Percentiles rank a stretch among this genome's conserved stretches.
Evolutionary conservation across 2,797 vertebrate species (phyloP).

Genomic region (Staurois parvus): DNA sequence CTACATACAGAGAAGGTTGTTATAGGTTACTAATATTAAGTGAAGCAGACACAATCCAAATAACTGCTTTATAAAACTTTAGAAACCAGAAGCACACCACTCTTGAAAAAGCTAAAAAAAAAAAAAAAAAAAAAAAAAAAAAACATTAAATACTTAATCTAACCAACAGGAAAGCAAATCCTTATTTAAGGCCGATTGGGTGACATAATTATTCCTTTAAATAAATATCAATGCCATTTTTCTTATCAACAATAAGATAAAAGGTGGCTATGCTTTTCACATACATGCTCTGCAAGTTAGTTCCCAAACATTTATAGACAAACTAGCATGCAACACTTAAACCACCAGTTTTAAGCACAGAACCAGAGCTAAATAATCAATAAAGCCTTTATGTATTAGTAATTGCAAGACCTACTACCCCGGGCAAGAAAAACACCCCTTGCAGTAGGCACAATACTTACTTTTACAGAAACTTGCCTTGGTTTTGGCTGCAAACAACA

Average conservation of each 20-base stretch:
- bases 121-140: too few relatives aligned
- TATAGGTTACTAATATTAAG: not conserved
- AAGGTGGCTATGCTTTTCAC: not conserved
- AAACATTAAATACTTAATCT: not conserved
- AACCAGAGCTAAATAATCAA: not conserved
- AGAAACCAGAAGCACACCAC: too few relatives aligned
- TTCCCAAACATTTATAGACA: not conserved
- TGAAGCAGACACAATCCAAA: not conserved
- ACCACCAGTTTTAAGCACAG: not conserved
- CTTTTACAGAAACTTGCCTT: conserved; percentile 59
- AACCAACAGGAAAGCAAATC: not conserved
- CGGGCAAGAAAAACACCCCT: conserved; percentile 21
- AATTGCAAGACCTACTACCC: conserved; percentile 42
- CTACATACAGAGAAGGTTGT: not conserved
- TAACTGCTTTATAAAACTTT: not conserved
- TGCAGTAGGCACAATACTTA: conserved; percentile 47
- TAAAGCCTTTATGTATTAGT: conserved; percentile 30
- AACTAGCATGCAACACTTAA: conserved; percentile 43
- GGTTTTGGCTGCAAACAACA: conserved; percentile 60
- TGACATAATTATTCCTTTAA: not conserved
- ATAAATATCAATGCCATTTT: not conserved
- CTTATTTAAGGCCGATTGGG: not conserved
- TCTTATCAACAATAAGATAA: not conserved
- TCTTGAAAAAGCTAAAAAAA: too few relatives aligned
- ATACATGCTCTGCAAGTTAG: conserved; percentile 19